These are phyloP conservation scores for Camponotus fellah DNA, from an alignment of 2,888 invertebrate genomes.

Conservation along the genomic window DNA sequence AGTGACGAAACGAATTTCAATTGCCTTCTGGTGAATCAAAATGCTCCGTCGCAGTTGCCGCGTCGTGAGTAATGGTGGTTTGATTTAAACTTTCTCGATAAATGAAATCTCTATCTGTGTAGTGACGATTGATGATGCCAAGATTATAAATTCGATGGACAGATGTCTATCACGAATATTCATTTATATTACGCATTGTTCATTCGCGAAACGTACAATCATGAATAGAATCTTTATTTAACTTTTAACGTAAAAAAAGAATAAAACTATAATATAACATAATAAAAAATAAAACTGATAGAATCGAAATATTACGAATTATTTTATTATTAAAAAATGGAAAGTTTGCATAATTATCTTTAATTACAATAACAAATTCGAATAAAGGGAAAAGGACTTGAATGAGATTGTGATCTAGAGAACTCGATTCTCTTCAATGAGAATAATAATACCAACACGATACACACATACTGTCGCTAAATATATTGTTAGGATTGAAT, in stretches of 20 bases:
- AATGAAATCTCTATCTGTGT: constrained; percentile 74
- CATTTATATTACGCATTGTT: constrained; percentile 56
- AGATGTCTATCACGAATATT: constrained; percentile 64
- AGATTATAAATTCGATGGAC: constrained; percentile 51
- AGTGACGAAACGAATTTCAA: constrained; percentile 75
- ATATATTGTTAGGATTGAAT: constrained; percentile 57
- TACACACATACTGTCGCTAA: constrained; percentile 30
- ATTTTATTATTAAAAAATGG: background rate
- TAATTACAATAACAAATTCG: background rate
- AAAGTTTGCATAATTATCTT: background rate
- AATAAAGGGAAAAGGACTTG: background rate
- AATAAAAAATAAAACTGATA: background rate
- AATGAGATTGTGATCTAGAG: background rate
- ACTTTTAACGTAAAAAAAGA: background rate
- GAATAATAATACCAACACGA: background rate
- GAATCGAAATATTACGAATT: background rate
- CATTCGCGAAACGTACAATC: background rate
- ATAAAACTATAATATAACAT: background rate
- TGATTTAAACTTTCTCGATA: constrained; percentile 76
- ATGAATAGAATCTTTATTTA: background rate
- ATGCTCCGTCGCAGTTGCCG: constrained; percentile 69
- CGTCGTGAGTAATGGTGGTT: constrained; percentile 75
- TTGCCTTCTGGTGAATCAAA: constrained; percentile 72
- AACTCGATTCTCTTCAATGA: background rate
- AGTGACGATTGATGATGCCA: constrained; percentile 69